Percentiles rank a stretch among this genome's conserved stretches.
Conservation (phyloP, 2,113 vertebrate genomes). For the Donacobius atricapilla region DNA sequence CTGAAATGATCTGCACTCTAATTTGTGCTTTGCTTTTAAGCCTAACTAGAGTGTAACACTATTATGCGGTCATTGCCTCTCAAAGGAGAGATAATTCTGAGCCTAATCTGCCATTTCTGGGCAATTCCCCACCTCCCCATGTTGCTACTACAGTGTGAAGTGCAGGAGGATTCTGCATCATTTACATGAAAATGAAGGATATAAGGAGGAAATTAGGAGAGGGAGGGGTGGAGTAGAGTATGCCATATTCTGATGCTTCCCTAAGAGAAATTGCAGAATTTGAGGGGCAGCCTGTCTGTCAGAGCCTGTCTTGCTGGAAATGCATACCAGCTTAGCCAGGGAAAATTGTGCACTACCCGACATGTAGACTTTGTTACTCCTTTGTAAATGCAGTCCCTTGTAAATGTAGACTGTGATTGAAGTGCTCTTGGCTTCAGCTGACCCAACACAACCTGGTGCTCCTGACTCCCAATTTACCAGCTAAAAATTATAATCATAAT, state of each 20-base stretch:
- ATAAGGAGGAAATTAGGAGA: not conserved
- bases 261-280: not conserved
- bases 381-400: not conserved
- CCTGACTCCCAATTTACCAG: not conserved
- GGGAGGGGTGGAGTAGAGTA: not conserved
- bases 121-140: no score
- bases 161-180: not conserved
- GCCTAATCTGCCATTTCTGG: conserved; percentile 1
- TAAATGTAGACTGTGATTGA: not conserved
- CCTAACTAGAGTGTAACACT: conserved; percentile 6
- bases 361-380: not conserved
- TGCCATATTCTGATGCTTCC: not conserved
- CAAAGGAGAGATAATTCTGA: conserved; percentile 13
- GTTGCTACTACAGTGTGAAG: not conserved
- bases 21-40: not conserved
- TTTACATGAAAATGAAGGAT: not conserved
- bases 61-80: not conserved
- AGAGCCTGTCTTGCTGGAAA: not conserved
- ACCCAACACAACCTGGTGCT: not conserved
- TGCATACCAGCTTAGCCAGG: not conserved
- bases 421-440: not conserved
- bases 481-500: not conserved
- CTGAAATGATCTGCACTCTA: not conserved
- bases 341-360: not conserved
- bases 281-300: not conserved